A percentile compares a stretch with the other conserved stretches of the same genome.
Evolutionary conservation across 1,140 invertebrate species (phyloP).

Genomic region (Diachasmimorpha longicaudata): DNA sequence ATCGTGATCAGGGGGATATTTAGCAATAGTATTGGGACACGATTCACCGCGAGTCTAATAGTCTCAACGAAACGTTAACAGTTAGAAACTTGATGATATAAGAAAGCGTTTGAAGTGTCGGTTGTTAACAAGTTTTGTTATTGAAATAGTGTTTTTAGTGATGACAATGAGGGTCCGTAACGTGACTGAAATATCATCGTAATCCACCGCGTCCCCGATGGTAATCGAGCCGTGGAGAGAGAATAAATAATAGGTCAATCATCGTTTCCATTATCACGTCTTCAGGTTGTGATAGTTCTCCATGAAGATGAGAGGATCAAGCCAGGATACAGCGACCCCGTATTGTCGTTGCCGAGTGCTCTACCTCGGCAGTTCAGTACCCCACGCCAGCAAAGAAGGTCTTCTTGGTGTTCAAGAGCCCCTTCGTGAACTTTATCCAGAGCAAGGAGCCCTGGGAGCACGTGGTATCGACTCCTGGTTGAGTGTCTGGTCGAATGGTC

Average conservation of each 20-base stretch:
- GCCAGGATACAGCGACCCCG: constrained; percentile 73
- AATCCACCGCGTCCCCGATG: neutral
- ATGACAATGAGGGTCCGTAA: neutral
- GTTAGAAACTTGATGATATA: neutral
- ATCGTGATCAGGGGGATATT: constrained; percentile 31
- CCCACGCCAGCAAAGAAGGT: constrained; percentile 96
- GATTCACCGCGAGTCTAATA: neutral
- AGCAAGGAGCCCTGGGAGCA: constrained; percentile 82
- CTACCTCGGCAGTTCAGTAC: constrained; percentile 96
- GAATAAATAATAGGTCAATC: neutral
- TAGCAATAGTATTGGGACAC: constrained; percentile 32
- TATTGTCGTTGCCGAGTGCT: constrained; percentile 97
- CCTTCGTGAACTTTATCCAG: constrained; percentile 93
- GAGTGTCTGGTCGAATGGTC: constrained; percentile 95
- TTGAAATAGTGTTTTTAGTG: neutral
- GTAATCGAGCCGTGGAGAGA: neutral
- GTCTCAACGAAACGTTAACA: constrained; percentile 4
- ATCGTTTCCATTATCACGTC: neutral
- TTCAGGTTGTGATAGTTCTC: neutral
- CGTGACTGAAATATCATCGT: neutral
- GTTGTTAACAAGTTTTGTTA: neutral
- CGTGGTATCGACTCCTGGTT: constrained; percentile 97
- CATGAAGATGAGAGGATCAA: constrained; percentile 53
- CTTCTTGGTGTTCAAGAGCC: constrained; percentile 98
- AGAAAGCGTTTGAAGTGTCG: neutral